Evolutionary conservation across 2,797 vertebrate species (phyloP), one percentile per base, ranked within the genome.

Genomic region (Myiothlypis chrysogaster): DNA sequence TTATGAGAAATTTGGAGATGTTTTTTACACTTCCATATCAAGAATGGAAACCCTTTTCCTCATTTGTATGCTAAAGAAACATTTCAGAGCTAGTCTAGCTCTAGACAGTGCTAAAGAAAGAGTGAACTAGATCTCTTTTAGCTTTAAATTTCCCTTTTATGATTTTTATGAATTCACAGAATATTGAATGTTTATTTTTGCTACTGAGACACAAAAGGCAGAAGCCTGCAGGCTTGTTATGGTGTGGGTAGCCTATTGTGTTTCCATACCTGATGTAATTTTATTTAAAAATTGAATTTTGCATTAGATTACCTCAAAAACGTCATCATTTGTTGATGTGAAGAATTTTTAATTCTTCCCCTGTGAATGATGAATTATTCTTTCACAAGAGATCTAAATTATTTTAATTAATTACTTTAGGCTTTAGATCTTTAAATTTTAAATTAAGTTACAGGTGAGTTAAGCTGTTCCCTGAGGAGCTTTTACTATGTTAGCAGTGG

Each of bases 361-460:
- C 46, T 71, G 69, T 69, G 87, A 93, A 81, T 93, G 72, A 81
- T 81, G 61, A 83, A 87, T 92, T 85, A 73, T 68, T 93, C 37
- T 86, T 96, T 95, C 79, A 66, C 66, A 55, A 88, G 82, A 88
- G 69, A 86, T 90, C 72, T 78, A 71, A 87, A 77, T 93, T 71
- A 87, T 93, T 96, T 94, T 93, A 95, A 95, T 96, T 90, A 90
- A 94, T 94, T 93, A 92, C 72, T 90, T 90, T 65, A 65, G 65
- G 83, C 39, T 60, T 89, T 85, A 92, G 87, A 85, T 92, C 68
- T 94, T 93, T 84, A 84, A 84, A 95, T 96, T 96, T 94, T 87
- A 91, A 94, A 94, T 93, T 93, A 90, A 90, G 68, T 96, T 96
- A 85, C 93, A 96, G 95, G 95, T 95, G 94, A 95, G 82, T 94